Conservation (phyloP, 1,140 invertebrate species). For the Scylla paramamosain region DNA sequence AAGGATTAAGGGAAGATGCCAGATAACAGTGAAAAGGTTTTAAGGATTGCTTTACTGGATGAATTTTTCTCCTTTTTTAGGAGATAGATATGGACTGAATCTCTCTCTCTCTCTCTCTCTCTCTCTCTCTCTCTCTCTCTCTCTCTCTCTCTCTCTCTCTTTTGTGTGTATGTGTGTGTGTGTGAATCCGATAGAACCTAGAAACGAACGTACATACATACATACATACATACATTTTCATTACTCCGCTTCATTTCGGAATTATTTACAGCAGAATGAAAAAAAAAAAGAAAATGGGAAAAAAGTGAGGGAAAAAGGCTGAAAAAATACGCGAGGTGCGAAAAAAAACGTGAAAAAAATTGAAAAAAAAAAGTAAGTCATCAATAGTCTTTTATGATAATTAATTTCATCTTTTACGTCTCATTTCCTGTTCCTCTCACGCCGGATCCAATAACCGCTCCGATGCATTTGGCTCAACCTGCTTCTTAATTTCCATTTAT, state of each 20-base stretch:
- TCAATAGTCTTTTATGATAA: conserved; percentile 25
- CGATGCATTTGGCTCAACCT: not conserved
- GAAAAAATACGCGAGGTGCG: not conserved
- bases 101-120: too few relatives aligned
- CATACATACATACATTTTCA: not conserved
- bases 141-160: conserved; percentile 35
- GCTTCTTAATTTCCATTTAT: conserved; percentile 33
- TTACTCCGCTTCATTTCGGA: not conserved
- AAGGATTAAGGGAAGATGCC: too few relatives aligned
- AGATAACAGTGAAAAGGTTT: too few relatives aligned
- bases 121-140: conserved; percentile 16
- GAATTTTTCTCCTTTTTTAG: too few relatives aligned
- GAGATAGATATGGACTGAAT: too few relatives aligned
- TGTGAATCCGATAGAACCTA: not conserved
- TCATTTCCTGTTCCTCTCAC: conserved; percentile 22
- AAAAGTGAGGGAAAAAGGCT: not conserved
- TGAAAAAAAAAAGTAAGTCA: not conserved
- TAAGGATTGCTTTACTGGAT: too few relatives aligned
- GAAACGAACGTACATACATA: not conserved
- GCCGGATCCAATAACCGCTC: not conserved
- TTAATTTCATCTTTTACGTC: conserved; percentile 24
- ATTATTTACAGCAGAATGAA: not conserved
- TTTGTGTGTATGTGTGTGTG: not conserved
- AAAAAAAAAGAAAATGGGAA: not conserved
- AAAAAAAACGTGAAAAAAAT: too few relatives aligned